Evolutionary conservation across 2,888 invertebrate species (phyloP).

Genomic region (Syrphus vitripennis): DNA sequence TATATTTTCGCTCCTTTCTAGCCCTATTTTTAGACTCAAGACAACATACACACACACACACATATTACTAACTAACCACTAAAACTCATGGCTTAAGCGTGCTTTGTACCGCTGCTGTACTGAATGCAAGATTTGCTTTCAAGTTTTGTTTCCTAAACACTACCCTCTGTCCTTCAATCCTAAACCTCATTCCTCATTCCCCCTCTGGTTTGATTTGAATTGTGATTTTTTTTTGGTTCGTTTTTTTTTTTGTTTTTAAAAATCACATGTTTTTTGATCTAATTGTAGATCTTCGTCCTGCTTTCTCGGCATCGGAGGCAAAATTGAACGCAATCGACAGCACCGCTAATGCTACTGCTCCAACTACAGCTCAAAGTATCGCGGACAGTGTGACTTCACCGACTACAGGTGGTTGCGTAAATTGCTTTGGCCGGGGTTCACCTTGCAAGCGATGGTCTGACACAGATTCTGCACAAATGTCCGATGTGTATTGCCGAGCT

Average conservation of each 20-base stretch:
- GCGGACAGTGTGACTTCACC: constrained; percentile 67
- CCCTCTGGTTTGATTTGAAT: constrained; percentile 17
- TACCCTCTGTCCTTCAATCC: not conserved
- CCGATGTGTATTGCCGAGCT: constrained; percentile 84
- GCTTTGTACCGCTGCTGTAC: constrained; percentile 42
- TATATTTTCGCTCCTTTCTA: not conserved
- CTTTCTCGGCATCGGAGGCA: constrained; percentile 81
- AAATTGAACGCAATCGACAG: constrained; percentile 76
- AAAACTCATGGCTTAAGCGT: constrained; percentile 6
- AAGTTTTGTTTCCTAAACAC: constrained; percentile 2
- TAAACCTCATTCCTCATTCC: not conserved
- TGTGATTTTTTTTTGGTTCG: constrained; percentile 42
- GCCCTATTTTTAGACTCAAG: constrained; percentile 1
- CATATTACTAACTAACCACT: not conserved
- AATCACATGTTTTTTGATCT: constrained; percentile 75
- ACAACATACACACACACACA: constrained; percentile 33
- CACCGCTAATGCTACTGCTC: constrained; percentile 64
- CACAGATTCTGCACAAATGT: constrained; percentile 81
- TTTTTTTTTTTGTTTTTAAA: constrained; percentile 73
- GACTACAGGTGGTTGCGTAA: constrained; percentile 77
- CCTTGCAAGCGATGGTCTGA: constrained; percentile 78
- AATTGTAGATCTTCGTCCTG: constrained; percentile 82
- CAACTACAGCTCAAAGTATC: constrained; percentile 73
- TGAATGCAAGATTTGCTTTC: constrained; percentile 31
- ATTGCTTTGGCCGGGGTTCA: constrained; percentile 78